Evolutionary conservation across 2,797 vertebrate species (phyloP).

Genomic region (Dermochelys coriacea): DNA sequence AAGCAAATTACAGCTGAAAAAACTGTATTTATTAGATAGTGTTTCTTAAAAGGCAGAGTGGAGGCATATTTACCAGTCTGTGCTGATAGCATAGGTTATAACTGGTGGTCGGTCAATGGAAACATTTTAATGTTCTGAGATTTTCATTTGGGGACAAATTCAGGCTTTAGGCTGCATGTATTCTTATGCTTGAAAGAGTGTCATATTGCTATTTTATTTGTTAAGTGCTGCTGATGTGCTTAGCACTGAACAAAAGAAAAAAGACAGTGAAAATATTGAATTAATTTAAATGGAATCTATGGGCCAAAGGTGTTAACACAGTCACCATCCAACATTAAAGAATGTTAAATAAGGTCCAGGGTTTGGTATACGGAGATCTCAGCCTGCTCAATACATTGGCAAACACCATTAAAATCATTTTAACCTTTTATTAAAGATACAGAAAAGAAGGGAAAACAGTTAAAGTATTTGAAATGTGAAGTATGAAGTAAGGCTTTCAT

Average conservation of each 20-base stretch:
- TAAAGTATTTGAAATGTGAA: neutral
- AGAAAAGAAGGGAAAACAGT: neutral
- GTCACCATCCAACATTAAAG: neutral
- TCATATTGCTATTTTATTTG: accelerated
- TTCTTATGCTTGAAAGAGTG: neutral
- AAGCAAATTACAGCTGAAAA: neutral
- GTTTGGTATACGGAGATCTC: neutral
- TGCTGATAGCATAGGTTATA: neutral
- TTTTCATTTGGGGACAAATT: neutral
- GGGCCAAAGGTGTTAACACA: neutral
- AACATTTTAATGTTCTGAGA: neutral
- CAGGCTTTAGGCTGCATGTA: neutral
- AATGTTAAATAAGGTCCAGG: neutral
- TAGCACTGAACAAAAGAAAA: neutral
- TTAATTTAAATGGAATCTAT: neutral
- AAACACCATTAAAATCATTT: neutral
- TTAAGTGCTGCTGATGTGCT: neutral
- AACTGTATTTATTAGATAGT: neutral
- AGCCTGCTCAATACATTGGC: neutral
- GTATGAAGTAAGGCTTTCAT: neutral
- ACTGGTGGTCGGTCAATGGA: neutral
- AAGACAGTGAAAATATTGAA: neutral
- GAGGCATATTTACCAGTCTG: neutral
- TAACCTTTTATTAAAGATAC: neutral
- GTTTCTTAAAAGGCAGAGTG: neutral